Percentiles rank a stretch among this genome's conserved stretches.
Evolutionary conservation across 2,888 invertebrate genomes (phyloP).

Genomic region (Icerya purchasi): DNA sequence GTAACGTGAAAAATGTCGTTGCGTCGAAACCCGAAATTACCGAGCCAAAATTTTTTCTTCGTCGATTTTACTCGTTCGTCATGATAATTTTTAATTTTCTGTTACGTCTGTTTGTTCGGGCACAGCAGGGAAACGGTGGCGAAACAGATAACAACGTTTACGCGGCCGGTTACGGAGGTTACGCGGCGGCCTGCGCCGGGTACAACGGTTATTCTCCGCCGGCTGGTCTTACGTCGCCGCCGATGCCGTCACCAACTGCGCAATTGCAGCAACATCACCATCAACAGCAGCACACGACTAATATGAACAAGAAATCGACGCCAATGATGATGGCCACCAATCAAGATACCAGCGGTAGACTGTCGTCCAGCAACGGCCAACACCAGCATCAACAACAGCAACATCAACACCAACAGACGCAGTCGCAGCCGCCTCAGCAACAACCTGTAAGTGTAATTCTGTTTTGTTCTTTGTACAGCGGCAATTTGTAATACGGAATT

Average conservation of each 20-base stretch:
- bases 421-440: no score
- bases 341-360: conserved; percentile 7
- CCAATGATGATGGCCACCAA: conserved; percentile 5
- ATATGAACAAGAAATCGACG: conserved; percentile 9
- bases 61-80: not conserved
- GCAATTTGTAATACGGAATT: no score
- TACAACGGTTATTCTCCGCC: conserved; percentile 30
- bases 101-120: conserved; percentile 4
- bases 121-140: conserved; percentile 23
- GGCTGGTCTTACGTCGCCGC: conserved; percentile 23
- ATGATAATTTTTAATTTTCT: not conserved
- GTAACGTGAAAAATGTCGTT: no score
- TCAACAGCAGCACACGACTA: conserved; percentile 7
- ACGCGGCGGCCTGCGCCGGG: conserved; percentile 22
- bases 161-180: conserved; percentile 26
- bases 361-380: conserved; percentile 8
- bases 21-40: no score
- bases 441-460: no score
- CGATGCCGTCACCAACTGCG: conserved; percentile 14
- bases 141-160: conserved; percentile 24
- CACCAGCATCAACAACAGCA: conserved; percentile 1
- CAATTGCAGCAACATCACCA: conserved; percentile 14
- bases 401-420: no score
- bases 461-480: no score
- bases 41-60: no score